Evolutionary conservation across 2,888 invertebrate species (phyloP).

Genomic region (Minunthozetes semirufus): DNA sequence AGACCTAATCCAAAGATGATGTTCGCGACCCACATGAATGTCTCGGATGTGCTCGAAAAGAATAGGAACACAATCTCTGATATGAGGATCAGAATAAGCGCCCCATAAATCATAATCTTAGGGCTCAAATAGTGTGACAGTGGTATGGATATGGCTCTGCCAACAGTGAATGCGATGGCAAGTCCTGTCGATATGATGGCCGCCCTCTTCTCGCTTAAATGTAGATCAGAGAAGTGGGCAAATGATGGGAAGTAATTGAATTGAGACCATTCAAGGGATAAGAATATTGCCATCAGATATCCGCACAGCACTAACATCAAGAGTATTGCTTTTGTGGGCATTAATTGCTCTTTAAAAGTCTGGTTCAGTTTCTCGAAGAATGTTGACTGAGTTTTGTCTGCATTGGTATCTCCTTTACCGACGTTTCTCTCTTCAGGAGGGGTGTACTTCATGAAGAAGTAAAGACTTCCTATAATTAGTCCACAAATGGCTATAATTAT

Average conservation of each 20-base stretch:
- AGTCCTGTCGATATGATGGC: conserved; percentile 7
- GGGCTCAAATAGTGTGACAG: background rate
- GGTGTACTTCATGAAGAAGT: background rate
- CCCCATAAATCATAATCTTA: background rate
- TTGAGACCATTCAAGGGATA: background rate
- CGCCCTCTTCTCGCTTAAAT: background rate
- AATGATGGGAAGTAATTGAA: conserved; percentile 18
- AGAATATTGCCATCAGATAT: background rate
- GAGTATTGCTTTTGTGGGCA: conserved; percentile 1
- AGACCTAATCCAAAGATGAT: background rate
- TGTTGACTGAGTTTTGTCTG: background rate
- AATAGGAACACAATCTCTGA: background rate
- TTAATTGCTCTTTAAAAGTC: background rate
- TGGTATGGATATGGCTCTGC: background rate
- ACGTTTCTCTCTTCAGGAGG: background rate
- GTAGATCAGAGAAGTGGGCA: background rate
- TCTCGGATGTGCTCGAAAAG: background rate
- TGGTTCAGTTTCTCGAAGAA: background rate
- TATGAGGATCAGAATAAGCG: background rate
- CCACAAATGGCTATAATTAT: background rate
- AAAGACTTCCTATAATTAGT: background rate
- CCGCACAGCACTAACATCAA: background rate
- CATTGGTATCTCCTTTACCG: background rate
- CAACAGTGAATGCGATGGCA: background rate
- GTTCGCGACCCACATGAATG: background rate